A percentile compares a stretch with the other conserved stretches of the same genome.
These are phyloP conservation scores for Manis pentadactyla DNA, from an alignment of 2,797 vertebrate genomes.

Conservation along the genomic window DNA sequence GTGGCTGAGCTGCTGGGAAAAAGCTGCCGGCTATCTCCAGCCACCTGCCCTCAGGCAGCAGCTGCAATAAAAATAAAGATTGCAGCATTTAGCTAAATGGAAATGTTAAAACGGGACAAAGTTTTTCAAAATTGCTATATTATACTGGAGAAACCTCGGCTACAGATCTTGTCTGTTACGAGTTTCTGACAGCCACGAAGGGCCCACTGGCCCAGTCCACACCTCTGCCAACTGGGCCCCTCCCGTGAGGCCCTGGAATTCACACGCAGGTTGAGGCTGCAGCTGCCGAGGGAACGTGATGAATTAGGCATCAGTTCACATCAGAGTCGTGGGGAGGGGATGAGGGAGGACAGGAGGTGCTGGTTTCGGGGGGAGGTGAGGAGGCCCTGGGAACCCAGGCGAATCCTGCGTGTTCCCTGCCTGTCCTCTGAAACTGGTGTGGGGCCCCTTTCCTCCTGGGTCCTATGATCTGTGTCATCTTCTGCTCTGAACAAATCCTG, in stretches of 20 bases:
- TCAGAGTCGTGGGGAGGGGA: accelerated
- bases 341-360: neutral
- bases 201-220: neutral
- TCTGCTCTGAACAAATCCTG: neutral
- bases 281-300: accelerated
- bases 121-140: neutral
- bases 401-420: neutral
- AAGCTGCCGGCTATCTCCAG: accelerated
- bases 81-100: neutral
- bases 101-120: too few relatives aligned
- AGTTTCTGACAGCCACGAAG: accelerated
- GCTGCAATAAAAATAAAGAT: accelerated
- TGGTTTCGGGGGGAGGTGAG: accelerated
- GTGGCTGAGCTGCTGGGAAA: too few relatives aligned
- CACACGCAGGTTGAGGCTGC: accelerated
- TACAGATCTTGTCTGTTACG: accelerated
- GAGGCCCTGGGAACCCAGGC: too few relatives aligned
- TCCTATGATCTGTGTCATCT: accelerated
- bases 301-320: neutral
- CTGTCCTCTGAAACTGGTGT: accelerated
- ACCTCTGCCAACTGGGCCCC: too few relatives aligned
- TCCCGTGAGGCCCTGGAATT: accelerated
- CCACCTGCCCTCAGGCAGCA: neutral
- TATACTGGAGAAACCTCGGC: neutral
- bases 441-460: too few relatives aligned